Conservation (phyloP, 2,888 invertebrate genomes). For the Tholera decimalis region DNA sequence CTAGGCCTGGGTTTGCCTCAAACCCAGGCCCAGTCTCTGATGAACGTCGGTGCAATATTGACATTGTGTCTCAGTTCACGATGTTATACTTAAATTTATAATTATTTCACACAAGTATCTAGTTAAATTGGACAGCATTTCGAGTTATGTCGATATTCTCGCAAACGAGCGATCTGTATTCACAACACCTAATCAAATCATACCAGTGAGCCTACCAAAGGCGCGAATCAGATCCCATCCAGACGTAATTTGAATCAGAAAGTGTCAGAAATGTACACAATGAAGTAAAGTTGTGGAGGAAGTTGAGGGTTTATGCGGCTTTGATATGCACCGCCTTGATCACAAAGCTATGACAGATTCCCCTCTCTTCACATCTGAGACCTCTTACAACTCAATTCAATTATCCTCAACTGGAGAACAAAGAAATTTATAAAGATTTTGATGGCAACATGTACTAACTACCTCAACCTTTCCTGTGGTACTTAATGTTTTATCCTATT, state of each 20-base stretch:
- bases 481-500: not conserved
- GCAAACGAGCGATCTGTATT: too few relatives aligned
- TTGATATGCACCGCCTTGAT: not conserved
- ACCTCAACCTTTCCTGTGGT: conserved; percentile 17
- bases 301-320: not conserved
- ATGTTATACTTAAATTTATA: too few relatives aligned
- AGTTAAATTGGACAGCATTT: too few relatives aligned
- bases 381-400: not conserved
- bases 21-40: too few relatives aligned
- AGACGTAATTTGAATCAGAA: conserved; percentile 1
- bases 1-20: too few relatives aligned
- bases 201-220: not conserved
- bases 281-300: not conserved
- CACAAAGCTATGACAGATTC: not conserved
- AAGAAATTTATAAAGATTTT: conserved; percentile 9
- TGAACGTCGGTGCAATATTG: too few relatives aligned
- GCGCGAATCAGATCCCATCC: not conserved
- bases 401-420: not conserved
- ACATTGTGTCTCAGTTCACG: too few relatives aligned
- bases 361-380: too few relatives aligned
- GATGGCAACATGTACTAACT: conserved; percentile 5
- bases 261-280: not conserved
- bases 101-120: too few relatives aligned
- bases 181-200: not conserved
- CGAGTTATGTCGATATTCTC: too few relatives aligned